These are phyloP conservation scores for Chrysoperla carnea DNA, from an alignment of 1,140 invertebrate species.

Conservation along the genomic window DNA sequence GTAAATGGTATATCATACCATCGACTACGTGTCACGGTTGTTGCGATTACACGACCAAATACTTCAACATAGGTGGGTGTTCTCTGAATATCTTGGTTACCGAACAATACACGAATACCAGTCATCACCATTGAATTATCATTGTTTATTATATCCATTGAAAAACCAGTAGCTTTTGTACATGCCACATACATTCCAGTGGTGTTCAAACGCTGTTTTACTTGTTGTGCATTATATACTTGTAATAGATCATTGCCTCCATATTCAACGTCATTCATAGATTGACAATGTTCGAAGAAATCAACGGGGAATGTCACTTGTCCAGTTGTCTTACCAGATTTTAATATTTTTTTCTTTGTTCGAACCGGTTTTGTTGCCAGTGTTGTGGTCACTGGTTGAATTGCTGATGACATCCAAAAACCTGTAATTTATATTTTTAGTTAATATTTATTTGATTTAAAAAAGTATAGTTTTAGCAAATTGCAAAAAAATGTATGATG, in stretches of 20 bases:
- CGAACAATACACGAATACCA: constrained; percentile 69
- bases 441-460: background rate
- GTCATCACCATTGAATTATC: constrained; percentile 77
- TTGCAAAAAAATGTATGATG: too few relatives aligned
- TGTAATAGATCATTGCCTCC: constrained; percentile 90
- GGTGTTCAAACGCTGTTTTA: constrained; percentile 84
- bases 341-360: constrained; percentile 39
- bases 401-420: constrained; percentile 65
- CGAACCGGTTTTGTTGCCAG: constrained; percentile 23
- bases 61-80: constrained; percentile 74
- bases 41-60: constrained; percentile 65
- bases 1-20: constrained; percentile 95
- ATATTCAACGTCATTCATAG: constrained; percentile 84
- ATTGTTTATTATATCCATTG: constrained; percentile 74
- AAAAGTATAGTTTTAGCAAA: too few relatives aligned
- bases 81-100: constrained; percentile 69
- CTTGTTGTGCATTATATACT: constrained; percentile 86
- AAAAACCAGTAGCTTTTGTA: constrained; percentile 76
- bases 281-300: constrained; percentile 89
- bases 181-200: constrained; percentile 79
- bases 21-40: constrained; percentile 55
- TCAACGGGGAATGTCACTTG: constrained; percentile 70
- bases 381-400: constrained; percentile 43
- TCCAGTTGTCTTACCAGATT: constrained; percentile 32
- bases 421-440: constrained; percentile 13